phyloP scores from a whole-genome alignment of 2,888 invertebrate species.

The Chorisops tibialis region DNA sequence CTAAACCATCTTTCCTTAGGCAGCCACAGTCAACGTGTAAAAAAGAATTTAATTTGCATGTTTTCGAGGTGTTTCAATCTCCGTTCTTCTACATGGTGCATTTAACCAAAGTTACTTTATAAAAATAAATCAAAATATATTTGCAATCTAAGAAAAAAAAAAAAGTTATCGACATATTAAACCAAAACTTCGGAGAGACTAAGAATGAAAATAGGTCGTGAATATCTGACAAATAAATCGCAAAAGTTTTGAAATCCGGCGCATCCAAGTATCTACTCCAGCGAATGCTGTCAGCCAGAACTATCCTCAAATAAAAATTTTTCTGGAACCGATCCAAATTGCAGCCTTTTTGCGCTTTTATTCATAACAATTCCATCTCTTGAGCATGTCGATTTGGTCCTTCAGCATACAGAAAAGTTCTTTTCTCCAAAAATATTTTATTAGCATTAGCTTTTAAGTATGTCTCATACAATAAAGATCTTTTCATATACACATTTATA shows the following conservation, averaged over 20 bases:
- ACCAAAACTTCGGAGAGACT: too few relatives aligned
- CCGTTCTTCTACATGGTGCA: too few relatives aligned
- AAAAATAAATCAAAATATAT: too few relatives aligned
- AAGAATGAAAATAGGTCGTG: constrained; percentile 15
- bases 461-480: constrained; percentile 39
- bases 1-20: too few relatives aligned
- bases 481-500: constrained; percentile 30
- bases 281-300: constrained; percentile 14
- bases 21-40: too few relatives aligned
- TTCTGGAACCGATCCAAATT: constrained; percentile 16
- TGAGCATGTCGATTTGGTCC: background rate
- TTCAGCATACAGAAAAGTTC: constrained; percentile 29
- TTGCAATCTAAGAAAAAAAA: too few relatives aligned
- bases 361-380: constrained; percentile 11
- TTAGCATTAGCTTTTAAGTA: constrained; percentile 40
- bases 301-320: constrained; percentile 21
- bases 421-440: constrained; percentile 35
- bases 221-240: constrained; percentile 6
- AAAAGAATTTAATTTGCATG: too few relatives aligned
- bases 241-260: constrained; percentile 5
- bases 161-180: too few relatives aligned
- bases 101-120: too few relatives aligned
- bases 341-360: constrained; percentile 5
- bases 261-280: constrained; percentile 7
- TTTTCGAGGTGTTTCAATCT: too few relatives aligned